phyloP scores from a whole-genome alignment of 1,140 invertebrate species.

The Triops longicaudatus region DNA sequence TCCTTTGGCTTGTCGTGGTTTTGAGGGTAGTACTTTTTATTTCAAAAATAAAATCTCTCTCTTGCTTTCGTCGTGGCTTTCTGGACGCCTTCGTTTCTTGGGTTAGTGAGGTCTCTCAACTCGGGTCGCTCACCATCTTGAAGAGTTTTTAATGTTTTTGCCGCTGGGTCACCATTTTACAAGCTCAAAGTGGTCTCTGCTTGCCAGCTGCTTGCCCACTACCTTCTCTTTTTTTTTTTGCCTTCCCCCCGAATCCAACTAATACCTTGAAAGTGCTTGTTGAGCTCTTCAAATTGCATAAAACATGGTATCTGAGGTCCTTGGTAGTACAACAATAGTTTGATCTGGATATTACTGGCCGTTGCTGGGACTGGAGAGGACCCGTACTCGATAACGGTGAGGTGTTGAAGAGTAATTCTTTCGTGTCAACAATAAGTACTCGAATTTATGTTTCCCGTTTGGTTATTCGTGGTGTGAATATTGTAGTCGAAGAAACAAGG shows the following conservation, averaged over 20 bases:
- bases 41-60: not conserved
- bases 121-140: constrained; percentile 3
- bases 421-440: not conserved
- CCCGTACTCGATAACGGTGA: constrained; percentile 14
- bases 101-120: not conserved
- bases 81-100: no score
- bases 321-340: not conserved
- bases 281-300: constrained; percentile 3
- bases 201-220: constrained; percentile 5
- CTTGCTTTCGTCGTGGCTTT: not conserved
- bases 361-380: not conserved
- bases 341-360: not conserved
- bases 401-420: not conserved
- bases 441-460: not conserved
- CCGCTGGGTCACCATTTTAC: constrained; percentile 10
- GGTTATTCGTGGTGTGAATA: not conserved
- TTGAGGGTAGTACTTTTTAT: not conserved
- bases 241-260: no score
- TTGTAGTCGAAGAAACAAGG: not conserved
- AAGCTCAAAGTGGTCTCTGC: constrained; percentile 6
- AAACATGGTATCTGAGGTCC: not conserved
- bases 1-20: not conserved
- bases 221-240: not conserved
- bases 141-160: constrained; percentile 6
- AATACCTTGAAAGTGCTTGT: not conserved